A percentile compares a stretch with the other conserved stretches of the same genome.
phyloP scores from a whole-genome alignment of 2,797 vertebrate species.

The Acanthornis magna region DNA sequence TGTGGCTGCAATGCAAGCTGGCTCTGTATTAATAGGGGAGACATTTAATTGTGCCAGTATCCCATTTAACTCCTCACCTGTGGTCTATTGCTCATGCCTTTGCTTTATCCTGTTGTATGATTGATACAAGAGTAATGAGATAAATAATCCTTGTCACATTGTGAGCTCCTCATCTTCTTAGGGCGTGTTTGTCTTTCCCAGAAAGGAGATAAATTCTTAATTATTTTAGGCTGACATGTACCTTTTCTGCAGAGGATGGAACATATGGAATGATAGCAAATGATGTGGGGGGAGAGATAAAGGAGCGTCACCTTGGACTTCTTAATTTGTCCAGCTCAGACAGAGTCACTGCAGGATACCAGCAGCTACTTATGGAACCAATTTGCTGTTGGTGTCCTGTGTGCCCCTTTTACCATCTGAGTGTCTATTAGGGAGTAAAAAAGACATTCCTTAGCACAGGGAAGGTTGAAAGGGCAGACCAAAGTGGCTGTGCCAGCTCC shows the following conservation, averaged over 20 bases:
- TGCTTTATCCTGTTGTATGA: background rate
- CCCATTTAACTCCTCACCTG: background rate
- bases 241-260: background rate
- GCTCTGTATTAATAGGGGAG: background rate
- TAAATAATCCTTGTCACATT: background rate
- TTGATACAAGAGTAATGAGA: background rate
- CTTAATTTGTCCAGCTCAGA: conserved; percentile 10
- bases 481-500: background rate
- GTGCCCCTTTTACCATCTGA: background rate
- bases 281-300: background rate
- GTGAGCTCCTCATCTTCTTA: background rate
- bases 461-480: background rate
- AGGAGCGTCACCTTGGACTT: background rate
- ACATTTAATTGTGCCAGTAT: background rate
- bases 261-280: background rate
- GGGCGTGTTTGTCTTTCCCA: background rate
- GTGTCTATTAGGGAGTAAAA: background rate
- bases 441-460: background rate
- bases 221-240: background rate
- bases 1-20: background rate
- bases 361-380: background rate
- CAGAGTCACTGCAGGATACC: background rate
- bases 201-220: background rate
- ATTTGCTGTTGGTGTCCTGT: background rate
- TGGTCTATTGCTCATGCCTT: background rate